Percentiles rank a stretch among this genome's conserved stretches.
These are phyloP conservation scores for Phenganax subtilis DNA, from an alignment of 92 coral and sea anemone species.

Conservation along the genomic window DNA sequence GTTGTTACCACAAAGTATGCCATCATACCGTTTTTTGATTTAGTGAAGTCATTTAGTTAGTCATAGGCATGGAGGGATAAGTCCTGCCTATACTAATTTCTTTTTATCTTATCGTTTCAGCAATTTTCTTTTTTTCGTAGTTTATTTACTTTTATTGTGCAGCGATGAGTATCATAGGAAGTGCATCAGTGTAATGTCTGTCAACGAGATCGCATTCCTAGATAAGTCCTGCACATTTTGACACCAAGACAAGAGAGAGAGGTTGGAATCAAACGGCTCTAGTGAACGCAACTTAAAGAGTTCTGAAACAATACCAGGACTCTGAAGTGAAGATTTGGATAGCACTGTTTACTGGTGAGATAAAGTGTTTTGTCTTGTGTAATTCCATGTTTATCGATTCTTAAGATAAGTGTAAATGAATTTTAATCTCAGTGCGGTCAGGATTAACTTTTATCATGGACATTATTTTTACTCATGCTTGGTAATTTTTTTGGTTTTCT, in stretches of 20 bases:
- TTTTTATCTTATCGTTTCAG: not conserved
- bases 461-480: not conserved
- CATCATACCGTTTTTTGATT: too few relatives aligned
- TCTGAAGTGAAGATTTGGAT: not conserved
- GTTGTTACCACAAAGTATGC: not conserved
- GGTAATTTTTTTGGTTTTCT: not conserved
- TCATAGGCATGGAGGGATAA: too few relatives aligned
- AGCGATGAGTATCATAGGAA: slow-evolving; percentile 9
- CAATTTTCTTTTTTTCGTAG: not conserved
- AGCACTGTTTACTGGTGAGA: not conserved
- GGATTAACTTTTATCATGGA: not conserved
- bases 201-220: slow-evolving; percentile 14
- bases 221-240: slow-evolving; percentile 2
- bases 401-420: not conserved
- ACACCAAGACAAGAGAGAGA: not conserved
- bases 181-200: slow-evolving; percentile 11
- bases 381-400: not conserved
- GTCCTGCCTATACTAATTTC: too few relatives aligned
- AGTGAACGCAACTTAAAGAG: not conserved
- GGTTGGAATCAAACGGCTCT: not conserved
- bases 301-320: too few relatives aligned
- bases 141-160: not conserved
- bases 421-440: not conserved
- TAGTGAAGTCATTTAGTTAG: too few relatives aligned
- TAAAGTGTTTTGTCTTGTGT: not conserved